These are phyloP conservation scores for Notarius lentiginosus DNA, from an alignment of 2,113 vertebrate species.

Conservation along the genomic window DNA sequence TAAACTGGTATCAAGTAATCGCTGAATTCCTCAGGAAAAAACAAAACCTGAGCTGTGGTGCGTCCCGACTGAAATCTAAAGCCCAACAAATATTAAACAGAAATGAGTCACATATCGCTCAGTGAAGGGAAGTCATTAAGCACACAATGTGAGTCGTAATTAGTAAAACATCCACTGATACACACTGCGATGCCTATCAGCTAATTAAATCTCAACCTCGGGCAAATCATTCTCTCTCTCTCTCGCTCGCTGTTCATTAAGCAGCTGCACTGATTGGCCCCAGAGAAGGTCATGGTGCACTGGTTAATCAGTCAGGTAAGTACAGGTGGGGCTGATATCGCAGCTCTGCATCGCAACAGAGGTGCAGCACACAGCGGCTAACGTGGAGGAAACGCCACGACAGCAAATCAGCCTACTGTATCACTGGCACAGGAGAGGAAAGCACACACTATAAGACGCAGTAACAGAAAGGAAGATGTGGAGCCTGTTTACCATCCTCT, in stretches of 20 bases:
- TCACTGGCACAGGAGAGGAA: slow-evolving; percentile 56
- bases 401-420: slow-evolving; percentile 36
- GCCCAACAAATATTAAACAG: slow-evolving; percentile 13
- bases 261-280: slow-evolving; percentile 68
- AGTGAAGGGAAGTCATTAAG: slow-evolving; percentile 38
- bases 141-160: slow-evolving; percentile 35
- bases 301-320: slow-evolving; percentile 73
- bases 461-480: neutral
- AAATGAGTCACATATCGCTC: slow-evolving; percentile 10
- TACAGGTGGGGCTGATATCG: slow-evolving; percentile 62
- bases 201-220: slow-evolving; percentile 55
- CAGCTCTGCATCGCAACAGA: slow-evolving; percentile 52
- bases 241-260: slow-evolving; percentile 58
- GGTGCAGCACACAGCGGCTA: slow-evolving; percentile 53
- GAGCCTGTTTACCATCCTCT: neutral
- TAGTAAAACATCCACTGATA: slow-evolving; percentile 44
- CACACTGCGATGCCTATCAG: slow-evolving; percentile 48
- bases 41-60: neutral
- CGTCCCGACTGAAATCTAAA: neutral
- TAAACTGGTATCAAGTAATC: neutral
- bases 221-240: slow-evolving; percentile 21
- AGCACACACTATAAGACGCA: slow-evolving; percentile 29
- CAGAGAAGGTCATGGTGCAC: slow-evolving; percentile 57
- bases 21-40: neutral
- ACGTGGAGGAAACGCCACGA: slow-evolving; percentile 29